Percentiles rank a stretch among this genome's conserved stretches.
Conservation (phyloP, 2,113 vertebrate genomes). For the Catharus bicknelli region DNA sequence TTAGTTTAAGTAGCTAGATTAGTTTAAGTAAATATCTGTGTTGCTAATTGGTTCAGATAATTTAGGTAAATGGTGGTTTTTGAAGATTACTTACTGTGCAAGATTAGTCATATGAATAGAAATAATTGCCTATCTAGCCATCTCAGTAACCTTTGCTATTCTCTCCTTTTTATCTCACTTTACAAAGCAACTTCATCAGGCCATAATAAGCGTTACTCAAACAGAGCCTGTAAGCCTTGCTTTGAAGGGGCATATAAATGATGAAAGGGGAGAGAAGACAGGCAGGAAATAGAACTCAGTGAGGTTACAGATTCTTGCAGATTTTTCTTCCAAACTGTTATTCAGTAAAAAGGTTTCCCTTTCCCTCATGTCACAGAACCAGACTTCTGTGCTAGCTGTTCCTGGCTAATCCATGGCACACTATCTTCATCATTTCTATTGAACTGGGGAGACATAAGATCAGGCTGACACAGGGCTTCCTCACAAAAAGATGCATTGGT, state of each 20-base stretch:
- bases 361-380: neutral
- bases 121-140: constrained; percentile 24
- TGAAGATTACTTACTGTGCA: neutral
- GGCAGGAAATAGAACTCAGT: constrained; percentile 33
- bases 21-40: neutral
- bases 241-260: neutral
- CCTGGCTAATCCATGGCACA: neutral
- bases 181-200: constrained; percentile 43
- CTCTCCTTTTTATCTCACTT: constrained; percentile 5
- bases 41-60: constrained; percentile 19
- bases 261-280: constrained; percentile 14
- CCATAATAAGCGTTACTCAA: neutral
- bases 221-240: neutral
- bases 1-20: neutral
- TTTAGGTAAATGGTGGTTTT: constrained; percentile 11
- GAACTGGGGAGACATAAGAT: neutral
- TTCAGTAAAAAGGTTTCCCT: constrained; percentile 14
- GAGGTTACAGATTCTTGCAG: constrained; percentile 22
- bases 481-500: constrained; percentile 49
- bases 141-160: constrained; percentile 4
- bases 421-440: constrained; percentile 32
- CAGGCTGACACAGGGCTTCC: neutral
- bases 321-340: constrained; percentile 30
- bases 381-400: neutral
- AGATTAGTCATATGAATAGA: constrained; percentile 5